Evolutionary conservation across 2,797 vertebrate genomes (phyloP).

Genomic region (Syngnathus acus): DNA sequence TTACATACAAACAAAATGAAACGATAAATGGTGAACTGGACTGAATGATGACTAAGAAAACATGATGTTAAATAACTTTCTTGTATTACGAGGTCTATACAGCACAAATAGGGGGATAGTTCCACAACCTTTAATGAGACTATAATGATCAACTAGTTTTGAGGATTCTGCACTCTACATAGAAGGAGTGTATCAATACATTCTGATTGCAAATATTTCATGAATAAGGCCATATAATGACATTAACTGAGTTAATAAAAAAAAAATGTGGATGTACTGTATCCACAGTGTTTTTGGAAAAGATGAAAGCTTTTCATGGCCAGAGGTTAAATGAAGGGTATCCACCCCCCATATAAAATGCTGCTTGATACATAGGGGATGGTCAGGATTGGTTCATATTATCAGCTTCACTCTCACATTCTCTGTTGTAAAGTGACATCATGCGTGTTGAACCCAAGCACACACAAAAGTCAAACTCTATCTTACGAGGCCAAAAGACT

Average conservation of each 20-base stretch:
- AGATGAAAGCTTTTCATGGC: conserved; percentile 1
- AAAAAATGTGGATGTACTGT: conserved; percentile 12
- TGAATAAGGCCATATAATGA: neutral
- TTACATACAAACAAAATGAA: conserved; percentile 12
- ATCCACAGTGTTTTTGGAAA: conserved; percentile 31
- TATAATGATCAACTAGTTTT: neutral
- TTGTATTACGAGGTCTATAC: neutral
- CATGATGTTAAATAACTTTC: neutral
- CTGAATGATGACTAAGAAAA: neutral
- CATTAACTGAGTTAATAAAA: neutral
- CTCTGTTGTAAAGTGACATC: conserved; percentile 22
- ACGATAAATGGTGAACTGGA: neutral
- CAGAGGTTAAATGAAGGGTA: neutral
- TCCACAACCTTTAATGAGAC: neutral
- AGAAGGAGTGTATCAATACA: conserved; percentile 1
- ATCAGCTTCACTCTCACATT: neutral
- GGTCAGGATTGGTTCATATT: neutral
- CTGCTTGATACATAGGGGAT: conserved; percentile 28
- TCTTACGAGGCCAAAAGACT: neutral
- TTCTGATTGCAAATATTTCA: conserved; percentile 3
- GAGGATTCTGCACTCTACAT: neutral
- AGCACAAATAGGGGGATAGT: neutral
- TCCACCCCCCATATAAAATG: conserved; percentile 2
- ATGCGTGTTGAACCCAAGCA: neutral
- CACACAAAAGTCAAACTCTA: neutral